Base-by-base conservation (phyloP, 2,797 vertebrate genomes). In the Limnodromus scolopaceus region DNA sequence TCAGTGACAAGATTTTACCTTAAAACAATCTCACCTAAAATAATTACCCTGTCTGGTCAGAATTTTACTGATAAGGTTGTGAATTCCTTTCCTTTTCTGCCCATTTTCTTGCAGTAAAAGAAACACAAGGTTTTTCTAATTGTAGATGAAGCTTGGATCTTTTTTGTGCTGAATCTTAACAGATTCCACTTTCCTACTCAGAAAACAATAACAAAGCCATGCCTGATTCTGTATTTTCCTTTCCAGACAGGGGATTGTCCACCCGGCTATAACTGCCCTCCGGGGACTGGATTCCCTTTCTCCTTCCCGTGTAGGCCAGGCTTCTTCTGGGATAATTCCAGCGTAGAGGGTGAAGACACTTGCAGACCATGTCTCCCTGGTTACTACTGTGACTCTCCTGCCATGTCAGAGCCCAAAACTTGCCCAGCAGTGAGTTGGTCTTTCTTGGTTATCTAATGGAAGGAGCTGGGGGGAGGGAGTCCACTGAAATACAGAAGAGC, bases 231-330 rank as follows among this genome's bases (percentile, higher is more conserved):
- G 38, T 48, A 17, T 23, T 84, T 75, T 87, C 23, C 53, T 78
- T 97, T 90, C 82, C 97, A 99, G 99, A 99, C 98, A 18, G 99
- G 98, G 11, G 72, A 96, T 45, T 99, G 99, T 96, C 99, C 99
- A 41, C 91, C 98, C 25, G 99, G 99, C 12, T 98, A 99, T 80
- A 97, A 90, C 68, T 99, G 99, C 85, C 99, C 99, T 23, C 27
- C 13, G 2, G 99, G 99, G 27, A 99, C 99, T 12, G 99, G 99
- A 23, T 94, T 98, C 92, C 99, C 99, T 6, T 97, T 98, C 82
- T 98, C 98, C 34, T 98, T 98, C 92, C 99, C 99, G 45, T 99
- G 99, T 93, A 93, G 93, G 70, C 77, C 98, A 30, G 99, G 99
- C 28, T 97, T 89, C 51, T 99, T 98, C 94, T 98, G 99, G 96